phyloP scores from a whole-genome alignment of 2,113 vertebrate genomes.

The Natator depressus region DNA sequence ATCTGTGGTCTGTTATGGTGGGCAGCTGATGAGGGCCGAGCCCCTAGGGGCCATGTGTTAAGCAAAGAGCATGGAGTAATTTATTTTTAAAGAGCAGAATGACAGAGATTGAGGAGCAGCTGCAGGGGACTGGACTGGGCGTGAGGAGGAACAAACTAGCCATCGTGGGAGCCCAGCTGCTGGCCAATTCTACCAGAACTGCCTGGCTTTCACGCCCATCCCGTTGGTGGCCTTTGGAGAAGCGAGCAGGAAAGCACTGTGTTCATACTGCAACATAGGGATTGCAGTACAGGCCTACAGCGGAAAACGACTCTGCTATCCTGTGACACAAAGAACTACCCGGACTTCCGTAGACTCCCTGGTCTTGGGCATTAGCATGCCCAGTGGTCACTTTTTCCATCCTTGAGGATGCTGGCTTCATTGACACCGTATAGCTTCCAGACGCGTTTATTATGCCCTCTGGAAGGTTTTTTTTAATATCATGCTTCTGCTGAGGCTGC shows the following conservation, averaged over 20 bases:
- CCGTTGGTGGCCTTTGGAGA: background rate
- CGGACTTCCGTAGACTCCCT: background rate
- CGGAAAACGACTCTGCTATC: background rate
- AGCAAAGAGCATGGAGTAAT: background rate
- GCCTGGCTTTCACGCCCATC: background rate
- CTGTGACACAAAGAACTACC: background rate
- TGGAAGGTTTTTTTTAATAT: background rate
- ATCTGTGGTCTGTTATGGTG: background rate
- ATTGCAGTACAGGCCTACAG: background rate
- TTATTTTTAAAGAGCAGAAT: background rate
- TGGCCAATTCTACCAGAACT: background rate
- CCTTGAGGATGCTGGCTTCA: background rate
- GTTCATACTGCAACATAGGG: background rate
- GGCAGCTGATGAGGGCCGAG: background rate
- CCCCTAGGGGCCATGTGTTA: constrained; percentile 7
- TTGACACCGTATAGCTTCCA: background rate
- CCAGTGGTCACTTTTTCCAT: background rate
- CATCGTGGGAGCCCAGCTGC: background rate
- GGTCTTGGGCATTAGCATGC: background rate
- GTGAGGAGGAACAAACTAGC: background rate
- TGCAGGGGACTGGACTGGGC: constrained; percentile 2
- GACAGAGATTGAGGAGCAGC: background rate
- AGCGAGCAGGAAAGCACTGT: background rate
- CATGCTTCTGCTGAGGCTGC: background rate
- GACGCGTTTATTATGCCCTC: background rate